A percentile compares a stretch with the other conserved stretches of the same genome.
Conservation (phyloP, 1,140 invertebrate genomes). For the Cataglyphis hispanica region DNA sequence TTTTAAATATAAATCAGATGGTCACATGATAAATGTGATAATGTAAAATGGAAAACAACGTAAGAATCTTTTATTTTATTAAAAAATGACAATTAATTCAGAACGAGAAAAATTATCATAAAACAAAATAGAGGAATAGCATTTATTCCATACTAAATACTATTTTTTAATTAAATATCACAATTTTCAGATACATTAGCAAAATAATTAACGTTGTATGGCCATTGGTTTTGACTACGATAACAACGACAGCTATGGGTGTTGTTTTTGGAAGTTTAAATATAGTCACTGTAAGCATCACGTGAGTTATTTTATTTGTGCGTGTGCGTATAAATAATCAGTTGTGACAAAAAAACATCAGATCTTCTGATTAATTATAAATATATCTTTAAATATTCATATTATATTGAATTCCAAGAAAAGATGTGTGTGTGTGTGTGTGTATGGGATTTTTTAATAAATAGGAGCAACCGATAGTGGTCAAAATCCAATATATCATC, state of each 20-base stretch:
- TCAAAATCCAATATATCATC: constrained; percentile 65
- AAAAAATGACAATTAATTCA: no score
- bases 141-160: neutral
- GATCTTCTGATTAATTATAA: no score
- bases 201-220: constrained; percentile 7
- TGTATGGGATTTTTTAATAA: neutral
- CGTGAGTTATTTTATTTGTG: neutral
- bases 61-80: no score
- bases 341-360: no score
- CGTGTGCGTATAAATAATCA: no score
- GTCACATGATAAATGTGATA: no score
- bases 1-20: no score
- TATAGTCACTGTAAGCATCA: constrained; percentile 68
- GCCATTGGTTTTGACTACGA: constrained; percentile 60
- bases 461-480: constrained; percentile 62
- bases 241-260: constrained; percentile 50
- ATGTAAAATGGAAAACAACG: no score
- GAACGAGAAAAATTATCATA: no score
- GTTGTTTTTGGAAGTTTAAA: constrained; percentile 75
- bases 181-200: constrained; percentile 63
- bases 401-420: neutral
- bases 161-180: constrained; percentile 4
- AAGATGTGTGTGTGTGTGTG: neutral
- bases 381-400: neutral
- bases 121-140: no score